Evolutionary conservation across 1,140 invertebrate genomes (phyloP).

Genomic region (Ridgeia piscesae): DNA sequence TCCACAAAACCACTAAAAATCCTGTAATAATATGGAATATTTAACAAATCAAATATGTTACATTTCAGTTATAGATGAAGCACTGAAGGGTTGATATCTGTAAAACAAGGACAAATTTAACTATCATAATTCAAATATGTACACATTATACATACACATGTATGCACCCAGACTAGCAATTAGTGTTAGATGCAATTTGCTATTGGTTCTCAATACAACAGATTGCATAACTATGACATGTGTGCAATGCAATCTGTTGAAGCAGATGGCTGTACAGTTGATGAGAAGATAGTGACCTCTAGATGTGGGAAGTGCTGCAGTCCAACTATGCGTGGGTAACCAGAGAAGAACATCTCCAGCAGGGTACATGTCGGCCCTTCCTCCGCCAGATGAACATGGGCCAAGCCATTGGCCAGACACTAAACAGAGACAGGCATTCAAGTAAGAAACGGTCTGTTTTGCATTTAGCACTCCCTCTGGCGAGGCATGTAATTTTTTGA

Average conservation of each 20-base stretch:
- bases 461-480: no score
- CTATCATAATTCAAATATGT: no score
- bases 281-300: constrained; percentile 18
- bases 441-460: neutral
- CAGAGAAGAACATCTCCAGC: constrained; percentile 55
- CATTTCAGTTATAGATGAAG: no score
- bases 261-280: neutral
- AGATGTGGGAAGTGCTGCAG: constrained; percentile 52
- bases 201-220: neutral
- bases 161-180: no score
- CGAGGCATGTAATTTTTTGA: no score
- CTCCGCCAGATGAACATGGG: constrained; percentile 38
- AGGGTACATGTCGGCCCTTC: constrained; percentile 31
- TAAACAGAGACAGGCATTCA: constrained; percentile 29
- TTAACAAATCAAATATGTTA: no score
- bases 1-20: no score
- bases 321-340: constrained; percentile 44
- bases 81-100: no score
- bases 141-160: no score
- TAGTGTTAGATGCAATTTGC: neutral
- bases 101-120: no score
- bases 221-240: neutral
- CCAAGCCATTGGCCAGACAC: constrained; percentile 53
- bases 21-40: no score
- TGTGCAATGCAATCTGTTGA: neutral